Conservation (phyloP, 1,140 invertebrate species). For the Zaprionus nigranus region DNA sequence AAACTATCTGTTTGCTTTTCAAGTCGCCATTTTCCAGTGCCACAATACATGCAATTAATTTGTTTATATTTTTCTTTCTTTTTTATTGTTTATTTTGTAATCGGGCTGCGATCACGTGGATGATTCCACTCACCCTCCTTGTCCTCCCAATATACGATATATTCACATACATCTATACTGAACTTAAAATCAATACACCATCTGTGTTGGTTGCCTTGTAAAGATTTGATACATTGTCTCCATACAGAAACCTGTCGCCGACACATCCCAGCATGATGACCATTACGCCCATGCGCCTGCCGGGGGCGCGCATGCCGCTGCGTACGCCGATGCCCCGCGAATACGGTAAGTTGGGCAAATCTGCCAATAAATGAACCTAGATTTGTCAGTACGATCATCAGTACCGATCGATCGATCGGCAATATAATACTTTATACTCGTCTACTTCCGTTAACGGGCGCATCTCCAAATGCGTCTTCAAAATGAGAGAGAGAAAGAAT, state of each 20-base stretch:
- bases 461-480: conserved; percentile 16
- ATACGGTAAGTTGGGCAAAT: conserved; percentile 90
- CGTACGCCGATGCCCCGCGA: conserved; percentile 92
- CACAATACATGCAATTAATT: conserved; percentile 54
- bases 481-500: not conserved
- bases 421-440: not conserved
- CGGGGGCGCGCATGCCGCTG: conserved; percentile 88
- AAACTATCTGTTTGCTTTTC: conserved; percentile 57
- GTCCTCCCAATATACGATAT: conserved; percentile 12
- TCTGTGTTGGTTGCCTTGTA: conserved; percentile 51
- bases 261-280: conserved; percentile 84
- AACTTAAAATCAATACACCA: conserved; percentile 11
- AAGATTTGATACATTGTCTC: conserved; percentile 84
- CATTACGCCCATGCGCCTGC: conserved; percentile 79
- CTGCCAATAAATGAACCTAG: conserved; percentile 59
- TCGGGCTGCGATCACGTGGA: conserved; percentile 42
- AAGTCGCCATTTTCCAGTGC: conserved; percentile 58
- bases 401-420: not conserved
- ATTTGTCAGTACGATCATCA: not conserved
- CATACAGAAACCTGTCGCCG: conserved; percentile 84
- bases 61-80: conserved; percentile 70
- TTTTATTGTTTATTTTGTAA: conserved; percentile 52
- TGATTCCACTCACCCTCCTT: conserved; percentile 31
- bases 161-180: not conserved
- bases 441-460: not conserved